Base-by-base conservation (phyloP, 2,888 invertebrate species). In the Mimas tiliae region DNA sequence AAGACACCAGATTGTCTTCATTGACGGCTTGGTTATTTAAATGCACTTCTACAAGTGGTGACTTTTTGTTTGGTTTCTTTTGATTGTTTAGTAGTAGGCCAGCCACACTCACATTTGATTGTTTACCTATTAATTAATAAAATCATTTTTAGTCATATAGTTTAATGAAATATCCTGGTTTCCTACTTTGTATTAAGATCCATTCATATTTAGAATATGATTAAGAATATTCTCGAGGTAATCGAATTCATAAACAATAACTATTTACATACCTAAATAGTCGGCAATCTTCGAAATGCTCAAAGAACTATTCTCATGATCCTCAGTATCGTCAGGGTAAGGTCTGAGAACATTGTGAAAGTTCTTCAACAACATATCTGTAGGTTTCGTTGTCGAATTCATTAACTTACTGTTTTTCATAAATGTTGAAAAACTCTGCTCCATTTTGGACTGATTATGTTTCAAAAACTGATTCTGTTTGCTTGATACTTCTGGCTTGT, bases 221-320 rank as follows among this genome's bases (percentile, higher is more conserved):
- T 3, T 27, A 4, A 27, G 2, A 27, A 1, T 3, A 27, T 27
- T 27, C 27, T 27, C n/a, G n/a, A 27, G 4, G 1, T 27, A 27
- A 27, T 27, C 4, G 4, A 27, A 3, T 27, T 27, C 27, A 27
- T 27, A 4, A 27, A 27, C 1, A 3, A 27, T 27, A 27, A 27
- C 27, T 3, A 27, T 33, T 33, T n/a, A 72, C 85, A 81, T 77
- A 92, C 93, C 89, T 53, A 93, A 79, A 76, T 85, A 89, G 72
- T 90, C 91, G 47, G 89, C 89, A 74, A 93, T 93, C 72, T 86
- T 90, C 0, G 93, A 92, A 69, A 92, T 82, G 69, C 91, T 92
- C 27, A 93, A 72, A 1, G 93, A 93, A 74, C 86, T 85, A 45
- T 91, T 91, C 0, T 77, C 80, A 0, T 88, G 85, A 6, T 78